Conservation (phyloP, 23 tunicate species). For the Halocynthia aurantium region DNA sequence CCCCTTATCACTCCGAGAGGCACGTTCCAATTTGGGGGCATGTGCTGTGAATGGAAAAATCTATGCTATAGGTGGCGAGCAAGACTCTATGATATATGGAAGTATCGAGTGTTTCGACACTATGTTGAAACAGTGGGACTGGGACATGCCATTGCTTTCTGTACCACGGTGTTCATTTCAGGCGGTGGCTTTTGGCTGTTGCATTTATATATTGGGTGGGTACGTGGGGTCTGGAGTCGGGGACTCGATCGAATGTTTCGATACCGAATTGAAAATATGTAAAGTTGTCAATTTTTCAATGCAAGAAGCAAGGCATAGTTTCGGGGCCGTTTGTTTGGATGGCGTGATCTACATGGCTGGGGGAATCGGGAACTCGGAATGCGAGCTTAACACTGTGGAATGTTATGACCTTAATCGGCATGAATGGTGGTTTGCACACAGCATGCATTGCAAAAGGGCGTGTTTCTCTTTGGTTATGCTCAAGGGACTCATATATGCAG, state of each 20-base stretch:
- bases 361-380: conserved; percentile 9
- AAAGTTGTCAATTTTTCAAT: conserved; percentile 8
- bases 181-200: neutral
- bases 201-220: conserved; percentile 14
- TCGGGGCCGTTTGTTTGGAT: conserved; percentile 11
- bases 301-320: conserved; percentile 29
- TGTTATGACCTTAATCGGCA: conserved; percentile 12
- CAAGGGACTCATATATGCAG: neutral
- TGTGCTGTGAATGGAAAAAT: conserved; percentile 21
- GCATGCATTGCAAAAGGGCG: conserved; percentile 13
- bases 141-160: conserved; percentile 1
- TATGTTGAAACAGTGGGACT: conserved; percentile 5
- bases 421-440: conserved; percentile 23
- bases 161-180: conserved; percentile 17
- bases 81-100: conserved; percentile 26
- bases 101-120: conserved; percentile 23
- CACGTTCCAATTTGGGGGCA: conserved; percentile 1
- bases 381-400: conserved; percentile 13
- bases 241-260: conserved; percentile 11
- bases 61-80: conserved; percentile 24
- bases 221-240: conserved; percentile 15
- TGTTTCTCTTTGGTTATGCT: neutral
- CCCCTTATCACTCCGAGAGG: conserved; percentile 10
- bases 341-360: conserved; percentile 23
- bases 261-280: conserved; percentile 9